Percentiles rank a stretch among this genome's conserved stretches.
Evolutionary conservation across 2,113 vertebrate genomes (phyloP).

Genomic region (Pungitius pungitius): DNA sequence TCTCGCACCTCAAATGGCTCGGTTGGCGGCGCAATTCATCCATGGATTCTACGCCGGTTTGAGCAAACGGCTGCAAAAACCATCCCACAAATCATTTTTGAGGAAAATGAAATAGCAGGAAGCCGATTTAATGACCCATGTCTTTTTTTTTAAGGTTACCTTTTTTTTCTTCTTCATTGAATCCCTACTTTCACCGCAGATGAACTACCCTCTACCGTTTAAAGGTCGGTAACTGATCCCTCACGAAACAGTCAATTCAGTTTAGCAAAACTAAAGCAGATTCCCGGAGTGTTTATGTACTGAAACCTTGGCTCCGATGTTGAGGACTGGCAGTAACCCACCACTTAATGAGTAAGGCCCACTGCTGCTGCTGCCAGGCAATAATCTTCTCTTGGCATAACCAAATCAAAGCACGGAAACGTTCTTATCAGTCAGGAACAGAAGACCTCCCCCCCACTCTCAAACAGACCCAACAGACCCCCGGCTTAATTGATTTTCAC

Average conservation of each 20-base stretch:
- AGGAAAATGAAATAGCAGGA: constrained; percentile 43
- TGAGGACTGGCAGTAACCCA: constrained; percentile 76
- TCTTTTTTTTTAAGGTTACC: constrained; percentile 32
- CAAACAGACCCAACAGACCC: constrained; percentile 65
- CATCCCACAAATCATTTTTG: constrained; percentile 55
- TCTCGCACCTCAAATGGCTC: constrained; percentile 41
- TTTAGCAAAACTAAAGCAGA: constrained; percentile 53
- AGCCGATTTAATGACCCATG: constrained; percentile 39
- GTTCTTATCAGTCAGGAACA: constrained; percentile 79
- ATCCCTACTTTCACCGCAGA: constrained; percentile 18
- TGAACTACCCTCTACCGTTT: constrained; percentile 17
- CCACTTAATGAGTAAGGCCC: constrained; percentile 76
- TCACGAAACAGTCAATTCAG: constrained; percentile 48
- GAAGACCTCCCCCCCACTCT: constrained; percentile 57
- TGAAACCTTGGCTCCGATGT: constrained; percentile 71
- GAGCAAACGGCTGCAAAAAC: constrained; percentile 28
- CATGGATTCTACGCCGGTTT: constrained; percentile 26
- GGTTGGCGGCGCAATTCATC: constrained; percentile 31
- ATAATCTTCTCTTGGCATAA: constrained; percentile 79
- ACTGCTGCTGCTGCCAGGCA: constrained; percentile 71
- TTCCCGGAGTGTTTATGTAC: constrained; percentile 58
- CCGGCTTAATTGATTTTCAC: constrained; percentile 72
- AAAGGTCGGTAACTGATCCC: constrained; percentile 56
- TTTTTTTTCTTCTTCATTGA: constrained; percentile 11
- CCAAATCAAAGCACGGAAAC: constrained; percentile 75